phyloP scores from a whole-genome alignment of 2,113 vertebrate genomes.

The Anhinga anhinga region DNA sequence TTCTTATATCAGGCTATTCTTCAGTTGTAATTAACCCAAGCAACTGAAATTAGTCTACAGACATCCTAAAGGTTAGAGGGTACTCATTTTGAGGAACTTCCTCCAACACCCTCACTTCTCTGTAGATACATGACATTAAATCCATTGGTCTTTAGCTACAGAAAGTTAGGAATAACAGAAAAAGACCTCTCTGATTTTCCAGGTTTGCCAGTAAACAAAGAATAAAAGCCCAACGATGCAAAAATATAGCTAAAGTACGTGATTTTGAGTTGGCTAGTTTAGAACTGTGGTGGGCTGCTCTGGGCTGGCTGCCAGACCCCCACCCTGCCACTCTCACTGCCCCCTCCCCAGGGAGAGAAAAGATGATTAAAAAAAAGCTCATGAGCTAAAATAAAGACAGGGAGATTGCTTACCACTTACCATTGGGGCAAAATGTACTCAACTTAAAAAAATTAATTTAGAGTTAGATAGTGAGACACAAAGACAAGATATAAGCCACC shows the following conservation, averaged over 20 bases:
- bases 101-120: neutral
- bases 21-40: neutral
- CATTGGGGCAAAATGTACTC: neutral
- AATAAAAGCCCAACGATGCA: accelerated
- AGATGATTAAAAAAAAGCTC: accelerated
- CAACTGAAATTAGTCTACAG: neutral
- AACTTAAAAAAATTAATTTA: neutral
- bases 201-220: neutral
- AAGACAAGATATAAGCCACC: no score
- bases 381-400: accelerated
- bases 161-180: neutral
- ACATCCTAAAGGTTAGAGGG: neutral
- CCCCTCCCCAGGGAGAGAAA: neutral
- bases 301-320: neutral
- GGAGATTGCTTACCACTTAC: neutral
- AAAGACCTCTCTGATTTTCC: neutral
- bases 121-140: neutral
- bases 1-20: neutral
- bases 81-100: neutral
- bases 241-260: neutral
- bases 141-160: neutral
- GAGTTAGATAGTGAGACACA: neutral
- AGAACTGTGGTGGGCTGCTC: no score
- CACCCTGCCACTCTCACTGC: accelerated
- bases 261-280: neutral